phyloP scores from a whole-genome alignment of 2,113 vertebrate genomes.

The Chiloscyllium plagiosum region DNA sequence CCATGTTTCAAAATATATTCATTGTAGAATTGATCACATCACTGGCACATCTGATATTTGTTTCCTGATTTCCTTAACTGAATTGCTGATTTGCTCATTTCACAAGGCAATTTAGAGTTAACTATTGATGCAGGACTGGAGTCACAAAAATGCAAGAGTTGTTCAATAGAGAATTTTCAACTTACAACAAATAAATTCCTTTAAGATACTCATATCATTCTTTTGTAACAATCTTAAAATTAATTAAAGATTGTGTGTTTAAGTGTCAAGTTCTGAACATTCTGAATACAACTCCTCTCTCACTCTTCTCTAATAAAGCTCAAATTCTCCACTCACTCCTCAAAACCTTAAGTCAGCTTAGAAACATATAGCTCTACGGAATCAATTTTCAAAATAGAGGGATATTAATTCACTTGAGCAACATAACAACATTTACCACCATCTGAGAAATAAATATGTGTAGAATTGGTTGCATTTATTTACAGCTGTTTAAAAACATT shows the following conservation, averaged over 20 bases:
- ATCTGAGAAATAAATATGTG: neutral
- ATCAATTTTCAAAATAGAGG: neutral
- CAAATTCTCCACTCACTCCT: neutral
- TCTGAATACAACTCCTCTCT: neutral
- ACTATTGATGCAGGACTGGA: neutral
- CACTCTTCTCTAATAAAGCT: neutral
- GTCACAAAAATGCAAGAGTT: neutral
- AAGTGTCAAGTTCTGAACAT: neutral
- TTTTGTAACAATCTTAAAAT: neutral
- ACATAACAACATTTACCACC: neutral
- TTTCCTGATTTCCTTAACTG: neutral
- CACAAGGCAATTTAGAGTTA: neutral
- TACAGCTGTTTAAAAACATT: neutral
- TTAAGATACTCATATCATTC: neutral
- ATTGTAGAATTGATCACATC: neutral
- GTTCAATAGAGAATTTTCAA: neutral
- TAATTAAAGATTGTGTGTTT: no score
- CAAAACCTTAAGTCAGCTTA: neutral
- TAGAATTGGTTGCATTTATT: neutral
- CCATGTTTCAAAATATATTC: neutral
- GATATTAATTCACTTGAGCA: neutral
- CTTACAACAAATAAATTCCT: neutral
- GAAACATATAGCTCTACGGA: neutral
- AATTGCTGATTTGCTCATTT: neutral
- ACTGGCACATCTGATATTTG: neutral